Evolutionary conservation across 2,888 invertebrate species (phyloP), one percentile per base, ranked within the genome.

Genomic region (Nemurella pictetii): DNA sequence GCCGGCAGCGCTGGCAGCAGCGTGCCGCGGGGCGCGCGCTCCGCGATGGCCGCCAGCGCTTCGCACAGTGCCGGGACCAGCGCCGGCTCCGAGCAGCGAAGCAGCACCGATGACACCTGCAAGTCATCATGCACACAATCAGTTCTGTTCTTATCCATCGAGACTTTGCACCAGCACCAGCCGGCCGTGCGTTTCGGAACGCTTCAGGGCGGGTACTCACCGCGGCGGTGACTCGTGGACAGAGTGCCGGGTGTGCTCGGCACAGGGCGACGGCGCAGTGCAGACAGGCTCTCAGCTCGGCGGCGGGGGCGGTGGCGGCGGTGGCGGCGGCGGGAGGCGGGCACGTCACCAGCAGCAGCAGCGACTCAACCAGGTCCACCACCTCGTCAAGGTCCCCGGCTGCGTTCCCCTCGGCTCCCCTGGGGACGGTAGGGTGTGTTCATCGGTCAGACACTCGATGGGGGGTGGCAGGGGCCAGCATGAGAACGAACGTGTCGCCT

Each of bases 241-340:
- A 94, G 88, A 94, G 93, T 85, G 92, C 92, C 0, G 91, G 91
- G 87, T 94, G 93, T 0, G 32, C 80, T 3, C 35, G 25, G 29
- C 95, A 94, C 1, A 95, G 90, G 82, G 92, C 93, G 25, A 97
- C 96, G 84, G 95, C 94, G 88, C 96, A 96, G 36, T 94, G 92
- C 30, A 96, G 89, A 1, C 94, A 94, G 0, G 93, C 91, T 88
- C 94, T 93, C 78, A 96, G 89, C 30, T 95, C 93, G 86, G 91
- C 91, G 0, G 93, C 90, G 87, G 92, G 91, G 85, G 91, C 90
- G 28, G 85, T 84, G 74, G 85, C 85, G n/a, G n/a, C n/a, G n/a
- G n/a, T n/a, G n/a, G n/a, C n/a, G n/a, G n/a, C n/a, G n/a, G n/a
- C n/a, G n/a, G n/a, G n/a, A 72, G 87, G 90, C 88, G 87, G 90